These are phyloP conservation scores for Hypsibius dujardini DNA, from an alignment of 1,140 invertebrate genomes.

Conservation along the genomic window DNA sequence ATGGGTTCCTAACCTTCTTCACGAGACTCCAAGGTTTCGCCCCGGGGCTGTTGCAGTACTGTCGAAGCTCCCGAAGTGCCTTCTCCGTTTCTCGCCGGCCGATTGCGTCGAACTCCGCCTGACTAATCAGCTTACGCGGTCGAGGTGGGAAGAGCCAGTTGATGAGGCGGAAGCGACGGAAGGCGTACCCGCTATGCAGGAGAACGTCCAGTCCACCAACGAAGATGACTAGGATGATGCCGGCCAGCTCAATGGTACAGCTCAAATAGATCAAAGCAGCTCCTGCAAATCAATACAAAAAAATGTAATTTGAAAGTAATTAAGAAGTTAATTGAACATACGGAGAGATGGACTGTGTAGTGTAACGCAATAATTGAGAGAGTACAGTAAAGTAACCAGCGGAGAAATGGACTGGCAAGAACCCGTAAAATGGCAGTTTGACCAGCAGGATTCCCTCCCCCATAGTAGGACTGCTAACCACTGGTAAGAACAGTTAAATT, in stretches of 20 bases:
- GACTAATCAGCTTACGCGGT: slow-evolving; percentile 44
- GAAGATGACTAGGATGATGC: neutral
- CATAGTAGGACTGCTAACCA: neutral
- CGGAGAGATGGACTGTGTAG: neutral
- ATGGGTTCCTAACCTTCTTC: slow-evolving; percentile 48
- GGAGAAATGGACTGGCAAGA: too few species aligned
- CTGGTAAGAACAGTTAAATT: slow-evolving; percentile 1
- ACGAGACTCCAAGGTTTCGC: slow-evolving; percentile 72
- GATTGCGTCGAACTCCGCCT: slow-evolving; percentile 65
- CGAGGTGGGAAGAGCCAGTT: slow-evolving; percentile 24
- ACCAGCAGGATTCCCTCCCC: neutral
- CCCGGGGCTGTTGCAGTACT: slow-evolving; percentile 68
- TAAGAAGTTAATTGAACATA: neutral
- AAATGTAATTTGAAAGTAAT: neutral
- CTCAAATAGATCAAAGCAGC: neutral
- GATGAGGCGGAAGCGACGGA: slow-evolving; percentile 3
- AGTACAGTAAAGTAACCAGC: neutral
- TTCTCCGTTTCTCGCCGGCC: slow-evolving; percentile 55
- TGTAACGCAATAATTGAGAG: neutral
- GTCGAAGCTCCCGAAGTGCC: slow-evolving; percentile 53
- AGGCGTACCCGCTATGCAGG: slow-evolving; percentile 11
- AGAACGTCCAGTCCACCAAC: neutral
- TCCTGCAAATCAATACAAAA: neutral
- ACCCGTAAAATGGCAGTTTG: too few species aligned
- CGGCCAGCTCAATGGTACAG: neutral